phyloP scores from a whole-genome alignment of 2,888 invertebrate species.

The Silvanus unidentatus region DNA sequence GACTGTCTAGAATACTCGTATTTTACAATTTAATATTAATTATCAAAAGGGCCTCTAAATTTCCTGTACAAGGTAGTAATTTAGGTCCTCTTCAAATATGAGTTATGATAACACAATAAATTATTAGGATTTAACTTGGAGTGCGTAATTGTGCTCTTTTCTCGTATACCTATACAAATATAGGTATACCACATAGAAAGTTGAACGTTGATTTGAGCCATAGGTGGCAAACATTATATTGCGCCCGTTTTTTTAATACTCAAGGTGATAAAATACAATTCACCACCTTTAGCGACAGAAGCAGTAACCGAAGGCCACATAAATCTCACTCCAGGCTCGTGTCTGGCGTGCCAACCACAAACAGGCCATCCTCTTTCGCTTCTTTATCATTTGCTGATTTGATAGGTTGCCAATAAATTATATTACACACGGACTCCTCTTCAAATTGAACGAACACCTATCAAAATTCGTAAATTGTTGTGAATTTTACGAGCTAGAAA shows the following conservation, averaged over 20 bases:
- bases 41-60: too few relatives aligned
- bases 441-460: constrained; percentile 26
- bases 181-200: too few relatives aligned
- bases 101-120: too few relatives aligned
- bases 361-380: constrained; percentile 30
- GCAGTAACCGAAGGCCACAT: constrained; percentile 39
- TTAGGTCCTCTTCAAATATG: too few relatives aligned
- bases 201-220: constrained; percentile 17
- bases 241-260: constrained; percentile 36
- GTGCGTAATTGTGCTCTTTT: too few relatives aligned
- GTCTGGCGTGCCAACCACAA: constrained; percentile 41
- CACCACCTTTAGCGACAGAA: constrained; percentile 38
- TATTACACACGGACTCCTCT: constrained; percentile 21
- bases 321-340: constrained; percentile 41
- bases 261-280: constrained; percentile 36
- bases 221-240: constrained; percentile 35
- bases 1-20: too few relatives aligned
- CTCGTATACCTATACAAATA: too few relatives aligned
- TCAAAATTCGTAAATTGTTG: constrained; percentile 10
- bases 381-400: constrained; percentile 41
- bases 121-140: too few relatives aligned
- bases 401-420: constrained; percentile 43
- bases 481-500: too few relatives aligned
- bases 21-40: too few relatives aligned
- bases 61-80: too few relatives aligned